Conservation (phyloP, 2,797 vertebrate genomes). For the Hippocampus kuda region DNA sequence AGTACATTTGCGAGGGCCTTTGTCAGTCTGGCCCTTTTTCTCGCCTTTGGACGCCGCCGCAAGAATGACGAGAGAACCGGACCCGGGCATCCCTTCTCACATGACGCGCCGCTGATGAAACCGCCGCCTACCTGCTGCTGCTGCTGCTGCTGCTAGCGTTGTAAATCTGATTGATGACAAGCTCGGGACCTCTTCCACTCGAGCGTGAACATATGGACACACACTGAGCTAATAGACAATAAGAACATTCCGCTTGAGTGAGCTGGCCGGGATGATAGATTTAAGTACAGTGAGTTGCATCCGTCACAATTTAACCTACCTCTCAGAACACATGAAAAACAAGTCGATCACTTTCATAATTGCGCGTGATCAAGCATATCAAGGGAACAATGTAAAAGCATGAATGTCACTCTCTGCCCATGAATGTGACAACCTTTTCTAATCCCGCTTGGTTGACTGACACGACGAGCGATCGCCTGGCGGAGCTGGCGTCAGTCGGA, state of each 20-base stretch:
- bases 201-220: slow-evolving; percentile 39
- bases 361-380: slow-evolving; percentile 24
- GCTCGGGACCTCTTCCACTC: slow-evolving; percentile 18
- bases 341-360: slow-evolving; percentile 21
- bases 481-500: slow-evolving; percentile 19
- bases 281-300: slow-evolving; percentile 33
- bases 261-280: slow-evolving; percentile 30
- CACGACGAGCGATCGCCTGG: slow-evolving; percentile 13
- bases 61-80: slow-evolving; percentile 25
- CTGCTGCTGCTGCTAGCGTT: slow-evolving; percentile 24
- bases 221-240: slow-evolving; percentile 39
- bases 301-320: slow-evolving; percentile 36
- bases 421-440: slow-evolving; percentile 15
- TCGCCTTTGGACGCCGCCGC: not conserved
- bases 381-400: slow-evolving; percentile 1
- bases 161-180: slow-evolving; percentile 53
- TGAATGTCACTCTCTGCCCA: not conserved
- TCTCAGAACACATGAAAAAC: slow-evolving; percentile 27
- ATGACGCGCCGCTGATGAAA: slow-evolving; percentile 19
- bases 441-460: slow-evolving; percentile 14
- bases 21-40: not conserved
- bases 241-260: slow-evolving; percentile 45
- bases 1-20: not conserved
- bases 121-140: slow-evolving; percentile 29
- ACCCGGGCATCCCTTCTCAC: slow-evolving; percentile 28